These are phyloP conservation scores for Catharus minimus DNA, from an alignment of 2,113 vertebrate species.

Conservation along the genomic window DNA sequence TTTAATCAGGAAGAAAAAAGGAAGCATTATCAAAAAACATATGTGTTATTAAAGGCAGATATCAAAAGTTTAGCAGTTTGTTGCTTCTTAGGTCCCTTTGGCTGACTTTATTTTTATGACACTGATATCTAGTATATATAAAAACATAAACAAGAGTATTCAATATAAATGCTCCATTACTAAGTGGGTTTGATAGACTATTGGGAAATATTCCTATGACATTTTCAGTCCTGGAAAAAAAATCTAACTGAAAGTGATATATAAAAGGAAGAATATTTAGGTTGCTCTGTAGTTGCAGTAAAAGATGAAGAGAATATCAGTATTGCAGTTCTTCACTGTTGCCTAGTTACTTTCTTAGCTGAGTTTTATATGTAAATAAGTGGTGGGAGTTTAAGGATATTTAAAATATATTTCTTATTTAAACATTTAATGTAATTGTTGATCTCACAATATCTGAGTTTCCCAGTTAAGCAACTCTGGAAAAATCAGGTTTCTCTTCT, in stretches of 20 bases:
- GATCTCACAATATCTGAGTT: not conserved
- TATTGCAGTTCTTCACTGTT: not conserved
- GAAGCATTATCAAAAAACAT: not conserved
- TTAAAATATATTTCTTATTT: not conserved
- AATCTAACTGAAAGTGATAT: not conserved
- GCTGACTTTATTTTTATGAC: not conserved
- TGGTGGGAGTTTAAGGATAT: accelerated
- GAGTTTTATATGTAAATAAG: not conserved
- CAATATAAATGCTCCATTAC: not conserved
- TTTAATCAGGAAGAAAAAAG: not conserved
- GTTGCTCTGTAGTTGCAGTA: not conserved
- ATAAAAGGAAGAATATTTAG: not conserved
- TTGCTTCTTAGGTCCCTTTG: not conserved
- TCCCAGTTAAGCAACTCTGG: not conserved
- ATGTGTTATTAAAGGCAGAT: not conserved
- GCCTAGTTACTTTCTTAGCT: not conserved
- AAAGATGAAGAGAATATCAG: not conserved
- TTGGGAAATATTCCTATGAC: not conserved
- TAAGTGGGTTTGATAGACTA: not conserved
- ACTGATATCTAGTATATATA: not conserved
- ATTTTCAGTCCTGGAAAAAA: not conserved
- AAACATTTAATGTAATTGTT: not conserved
- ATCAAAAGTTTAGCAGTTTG: not conserved
- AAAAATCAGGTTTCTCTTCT: not conserved
- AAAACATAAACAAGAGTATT: not conserved